phyloP scores from a whole-genome alignment of 2,113 vertebrate species.

The Rhagologus leucostigma region DNA sequence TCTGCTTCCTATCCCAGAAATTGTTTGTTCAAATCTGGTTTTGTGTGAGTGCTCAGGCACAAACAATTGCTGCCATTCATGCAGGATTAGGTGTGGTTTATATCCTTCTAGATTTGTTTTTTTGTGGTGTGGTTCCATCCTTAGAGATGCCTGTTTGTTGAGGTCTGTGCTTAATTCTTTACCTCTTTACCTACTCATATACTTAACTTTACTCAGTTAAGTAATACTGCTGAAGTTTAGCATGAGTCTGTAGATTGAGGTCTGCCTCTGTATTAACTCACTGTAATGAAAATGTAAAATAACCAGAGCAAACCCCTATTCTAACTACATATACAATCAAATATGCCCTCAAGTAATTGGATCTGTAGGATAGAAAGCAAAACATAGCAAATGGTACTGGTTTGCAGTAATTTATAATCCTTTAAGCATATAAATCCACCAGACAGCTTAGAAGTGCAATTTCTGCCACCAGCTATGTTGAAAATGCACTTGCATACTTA shows the following conservation, averaged over 20 bases:
- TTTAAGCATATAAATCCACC: slow-evolving; percentile 57
- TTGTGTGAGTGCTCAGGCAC: neutral
- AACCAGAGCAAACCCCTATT: neutral
- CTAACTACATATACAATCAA: slow-evolving; percentile 23
- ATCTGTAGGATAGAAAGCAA: slow-evolving; percentile 33
- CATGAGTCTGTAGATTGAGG: neutral
- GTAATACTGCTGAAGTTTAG: neutral
- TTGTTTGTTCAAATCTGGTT: slow-evolving; percentile 3
- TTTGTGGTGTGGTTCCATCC: neutral
- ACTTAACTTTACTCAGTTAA: neutral
- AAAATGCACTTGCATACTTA: slow-evolving; percentile 41
- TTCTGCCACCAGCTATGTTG: slow-evolving; percentile 60
- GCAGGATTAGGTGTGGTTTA: slow-evolving; percentile 7
- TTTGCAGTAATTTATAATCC: slow-evolving; percentile 59
- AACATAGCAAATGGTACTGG: slow-evolving; percentile 2
- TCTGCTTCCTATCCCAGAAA: neutral
- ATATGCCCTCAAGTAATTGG: slow-evolving; percentile 22
- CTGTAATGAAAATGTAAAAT: slow-evolving; percentile 48
- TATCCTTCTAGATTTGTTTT: neutral
- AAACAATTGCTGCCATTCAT: neutral
- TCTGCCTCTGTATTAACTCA: neutral
- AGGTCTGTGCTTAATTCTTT: neutral
- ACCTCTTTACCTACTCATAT: neutral
- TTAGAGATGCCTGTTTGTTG: neutral
- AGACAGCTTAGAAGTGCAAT: slow-evolving; percentile 59